phyloP scores from a whole-genome alignment of 2,113 vertebrate genomes.

The Ursus arctos region DNA sequence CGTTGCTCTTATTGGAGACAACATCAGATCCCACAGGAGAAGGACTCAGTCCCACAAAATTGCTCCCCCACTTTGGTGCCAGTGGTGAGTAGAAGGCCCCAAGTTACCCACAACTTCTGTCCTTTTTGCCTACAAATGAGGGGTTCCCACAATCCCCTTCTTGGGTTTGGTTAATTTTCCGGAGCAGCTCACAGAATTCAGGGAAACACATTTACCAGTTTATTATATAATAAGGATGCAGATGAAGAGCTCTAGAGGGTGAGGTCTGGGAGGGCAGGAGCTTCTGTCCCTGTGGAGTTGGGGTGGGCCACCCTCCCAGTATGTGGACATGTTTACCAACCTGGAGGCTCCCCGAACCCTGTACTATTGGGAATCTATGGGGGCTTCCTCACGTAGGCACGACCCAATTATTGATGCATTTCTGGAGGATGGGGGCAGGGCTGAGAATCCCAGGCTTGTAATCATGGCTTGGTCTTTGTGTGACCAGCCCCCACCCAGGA shows the following conservation, averaged over 20 bases:
- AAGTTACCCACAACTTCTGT: not conserved
- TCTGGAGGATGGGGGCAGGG: not conserved
- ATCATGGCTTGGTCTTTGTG: not conserved
- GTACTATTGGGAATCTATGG: not conserved
- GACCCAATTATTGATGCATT: too few relatives aligned
- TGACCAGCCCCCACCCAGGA: not conserved
- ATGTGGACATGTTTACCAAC: not conserved
- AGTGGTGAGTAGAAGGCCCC: too few relatives aligned
- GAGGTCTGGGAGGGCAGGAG: too few relatives aligned
- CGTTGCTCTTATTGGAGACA: not conserved
- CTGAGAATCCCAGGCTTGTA: not conserved
- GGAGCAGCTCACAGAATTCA: not conserved
- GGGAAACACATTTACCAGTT: not conserved
- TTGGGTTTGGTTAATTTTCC: not conserved
- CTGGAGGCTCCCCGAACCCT: not conserved
- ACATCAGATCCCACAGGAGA: not conserved
- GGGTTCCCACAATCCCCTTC: not conserved
- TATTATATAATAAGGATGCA: not conserved
- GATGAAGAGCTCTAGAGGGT: fast-evolving
- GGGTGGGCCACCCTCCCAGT: too few relatives aligned
- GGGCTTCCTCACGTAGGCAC: not conserved
- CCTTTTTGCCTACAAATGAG: too few relatives aligned
- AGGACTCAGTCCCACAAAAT: not conserved
- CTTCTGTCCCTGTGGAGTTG: not conserved
- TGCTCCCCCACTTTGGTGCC: not conserved